phyloP scores from a whole-genome alignment of 2,888 invertebrate genomes.

The Polietes domitor region DNA sequence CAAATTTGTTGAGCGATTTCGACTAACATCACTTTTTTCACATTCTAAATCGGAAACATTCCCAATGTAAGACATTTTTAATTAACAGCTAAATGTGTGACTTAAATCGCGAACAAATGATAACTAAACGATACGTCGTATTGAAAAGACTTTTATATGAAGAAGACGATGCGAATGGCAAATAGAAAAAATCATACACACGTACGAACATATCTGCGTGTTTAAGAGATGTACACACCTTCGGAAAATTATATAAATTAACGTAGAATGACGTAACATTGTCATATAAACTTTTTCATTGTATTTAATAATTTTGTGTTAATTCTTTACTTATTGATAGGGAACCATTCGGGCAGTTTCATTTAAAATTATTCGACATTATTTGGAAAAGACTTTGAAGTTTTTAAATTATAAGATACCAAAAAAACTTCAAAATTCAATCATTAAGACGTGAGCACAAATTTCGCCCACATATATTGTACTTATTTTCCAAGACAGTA shows the following conservation, averaged over 20 bases:
- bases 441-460: too few relatives aligned
- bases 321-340: not conserved
- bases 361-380: too few relatives aligned
- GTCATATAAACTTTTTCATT: not conserved
- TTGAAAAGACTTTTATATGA: constrained; percentile 14
- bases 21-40: constrained; percentile 77
- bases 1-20: constrained; percentile 75
- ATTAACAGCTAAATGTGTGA: not conserved
- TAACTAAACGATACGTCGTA: constrained; percentile 45
- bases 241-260: constrained; percentile 18
- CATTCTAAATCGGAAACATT: constrained; percentile 80
- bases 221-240: constrained; percentile 13
- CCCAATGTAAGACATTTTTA: constrained; percentile 78
- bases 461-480: too few relatives aligned
- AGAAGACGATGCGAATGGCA: not conserved
- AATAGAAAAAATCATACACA: not conserved
- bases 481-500: too few relatives aligned
- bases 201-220: not conserved
- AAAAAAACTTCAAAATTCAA: too few relatives aligned
- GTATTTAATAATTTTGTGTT: not conserved
- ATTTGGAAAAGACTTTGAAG: too few relatives aligned
- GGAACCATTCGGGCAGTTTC: not conserved
- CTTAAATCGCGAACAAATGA: constrained; percentile 24
- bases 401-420: too few relatives aligned
- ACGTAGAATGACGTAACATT: not conserved